A percentile compares a stretch with the other conserved stretches of the same genome.
Evolutionary conservation across 2,797 vertebrate genomes (phyloP).

Genomic region (Silurus aristotelis): DNA sequence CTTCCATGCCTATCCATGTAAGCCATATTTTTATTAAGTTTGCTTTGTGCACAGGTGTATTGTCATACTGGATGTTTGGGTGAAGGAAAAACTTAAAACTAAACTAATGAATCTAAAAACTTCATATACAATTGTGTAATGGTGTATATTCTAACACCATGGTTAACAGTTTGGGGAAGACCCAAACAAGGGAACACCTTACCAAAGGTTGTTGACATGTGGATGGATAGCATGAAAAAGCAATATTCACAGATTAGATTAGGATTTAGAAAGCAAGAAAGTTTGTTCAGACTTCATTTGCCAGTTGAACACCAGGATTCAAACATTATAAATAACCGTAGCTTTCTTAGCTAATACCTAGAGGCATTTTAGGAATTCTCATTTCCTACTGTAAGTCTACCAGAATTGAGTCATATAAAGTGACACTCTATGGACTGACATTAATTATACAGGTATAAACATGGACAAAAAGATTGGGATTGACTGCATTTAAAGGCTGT

Average conservation of each 20-base stretch:
- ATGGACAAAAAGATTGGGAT: neutral
- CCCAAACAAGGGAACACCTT: no score
- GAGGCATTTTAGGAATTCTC: neutral
- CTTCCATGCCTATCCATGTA: no score
- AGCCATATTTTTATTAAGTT: no score
- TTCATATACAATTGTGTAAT: no score
- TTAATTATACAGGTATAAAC: neutral
- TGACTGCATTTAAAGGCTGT: neutral
- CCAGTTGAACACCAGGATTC: conserved; percentile 15
- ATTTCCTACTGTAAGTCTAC: neutral
- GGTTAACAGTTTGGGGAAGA: no score
- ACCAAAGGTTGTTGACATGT: neutral
- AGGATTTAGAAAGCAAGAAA: conserved; percentile 17
- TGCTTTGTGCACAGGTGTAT: no score
- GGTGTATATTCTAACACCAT: no score
- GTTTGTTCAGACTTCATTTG: conserved; percentile 25
- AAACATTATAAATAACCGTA: neutral
- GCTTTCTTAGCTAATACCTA: neutral
- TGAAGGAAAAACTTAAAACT: no score
- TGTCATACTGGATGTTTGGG: no score
- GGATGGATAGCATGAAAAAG: neutral
- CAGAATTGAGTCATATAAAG: neutral
- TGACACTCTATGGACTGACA: neutral
- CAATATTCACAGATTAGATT: neutral
- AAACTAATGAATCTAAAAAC: no score